Conservation (phyloP, 1,140 invertebrate species). For the Zaprionus ornatus region DNA sequence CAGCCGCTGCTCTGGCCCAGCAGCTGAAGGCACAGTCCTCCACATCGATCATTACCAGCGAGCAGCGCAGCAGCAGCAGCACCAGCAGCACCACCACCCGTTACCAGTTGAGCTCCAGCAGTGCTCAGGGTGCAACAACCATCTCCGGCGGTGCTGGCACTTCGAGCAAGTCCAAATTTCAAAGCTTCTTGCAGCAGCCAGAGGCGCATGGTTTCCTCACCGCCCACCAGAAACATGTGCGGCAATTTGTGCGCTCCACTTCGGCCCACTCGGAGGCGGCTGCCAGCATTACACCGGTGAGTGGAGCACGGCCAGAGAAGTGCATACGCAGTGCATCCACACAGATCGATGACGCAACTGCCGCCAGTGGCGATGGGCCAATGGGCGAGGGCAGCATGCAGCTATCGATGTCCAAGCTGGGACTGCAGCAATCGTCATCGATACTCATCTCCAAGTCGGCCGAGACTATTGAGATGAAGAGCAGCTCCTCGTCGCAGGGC, state of each 20-base stretch:
- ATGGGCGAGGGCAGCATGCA: slow-evolving; percentile 50
- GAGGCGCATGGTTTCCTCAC: slow-evolving; percentile 74
- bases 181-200: slow-evolving; percentile 81
- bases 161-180: slow-evolving; percentile 67
- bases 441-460: slow-evolving; percentile 83
- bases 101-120: slow-evolving; percentile 44
- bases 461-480: slow-evolving; percentile 83
- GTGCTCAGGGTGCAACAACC: slow-evolving; percentile 12
- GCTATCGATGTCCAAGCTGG: slow-evolving; percentile 72
- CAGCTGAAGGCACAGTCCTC: slow-evolving; percentile 81
- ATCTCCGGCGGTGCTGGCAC: neutral
- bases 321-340: slow-evolving; percentile 83
- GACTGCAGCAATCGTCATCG: slow-evolving; percentile 79
- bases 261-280: slow-evolving; percentile 82
- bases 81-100: slow-evolving; percentile 58
- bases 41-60: slow-evolving; percentile 77
- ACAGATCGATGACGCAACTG: slow-evolving; percentile 74
- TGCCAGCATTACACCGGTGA: slow-evolving; percentile 44
- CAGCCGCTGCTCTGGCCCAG: slow-evolving; percentile 54
- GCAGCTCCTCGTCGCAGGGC: slow-evolving; percentile 57
- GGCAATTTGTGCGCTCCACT: slow-evolving; percentile 82
- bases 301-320: slow-evolving; percentile 63
- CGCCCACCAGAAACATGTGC: slow-evolving; percentile 82
- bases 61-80: slow-evolving; percentile 67
- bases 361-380: slow-evolving; percentile 22